Percentiles rank a stretch among this genome's conserved stretches.
phyloP scores from a whole-genome alignment of 2,113 vertebrate species.

The Tachysurus vachellii region DNA sequence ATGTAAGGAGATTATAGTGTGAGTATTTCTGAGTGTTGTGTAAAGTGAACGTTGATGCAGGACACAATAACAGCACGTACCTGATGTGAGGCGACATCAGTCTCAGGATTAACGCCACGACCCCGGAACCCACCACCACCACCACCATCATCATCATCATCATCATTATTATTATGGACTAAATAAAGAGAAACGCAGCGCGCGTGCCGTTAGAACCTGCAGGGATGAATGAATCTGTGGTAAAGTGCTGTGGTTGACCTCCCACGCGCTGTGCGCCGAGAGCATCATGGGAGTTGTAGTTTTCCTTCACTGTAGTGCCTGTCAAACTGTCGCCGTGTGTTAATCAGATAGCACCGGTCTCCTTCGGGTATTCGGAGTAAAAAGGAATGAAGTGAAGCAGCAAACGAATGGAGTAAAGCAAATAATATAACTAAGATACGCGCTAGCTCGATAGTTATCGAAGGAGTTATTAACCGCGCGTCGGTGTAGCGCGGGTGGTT shows the following conservation, averaged over 20 bases:
- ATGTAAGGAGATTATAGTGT: not conserved
- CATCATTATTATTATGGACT: not conserved
- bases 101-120: constrained; percentile 71
- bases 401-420: not conserved
- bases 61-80: constrained; percentile 60
- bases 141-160: constrained; percentile 59
- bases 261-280: constrained; percentile 37
- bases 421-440: not conserved
- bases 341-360: not conserved
- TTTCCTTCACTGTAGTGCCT: constrained; percentile 1
- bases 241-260: constrained; percentile 36
- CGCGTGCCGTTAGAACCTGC: not conserved
- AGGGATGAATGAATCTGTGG: constrained; percentile 35
- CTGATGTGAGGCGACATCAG: constrained; percentile 78
- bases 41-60: not conserved
- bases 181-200: not conserved
- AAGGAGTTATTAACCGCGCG: not conserved
- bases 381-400: not conserved
- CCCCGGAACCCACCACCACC: constrained; percentile 67
- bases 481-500: not conserved
- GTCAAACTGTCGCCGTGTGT: not conserved
- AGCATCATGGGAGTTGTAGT: constrained; percentile 74
- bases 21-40: not conserved
- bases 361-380: not conserved
- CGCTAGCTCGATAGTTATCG: not conserved